phyloP scores from a whole-genome alignment of 2,888 invertebrate genomes.

The Polymixis flavicincta region DNA sequence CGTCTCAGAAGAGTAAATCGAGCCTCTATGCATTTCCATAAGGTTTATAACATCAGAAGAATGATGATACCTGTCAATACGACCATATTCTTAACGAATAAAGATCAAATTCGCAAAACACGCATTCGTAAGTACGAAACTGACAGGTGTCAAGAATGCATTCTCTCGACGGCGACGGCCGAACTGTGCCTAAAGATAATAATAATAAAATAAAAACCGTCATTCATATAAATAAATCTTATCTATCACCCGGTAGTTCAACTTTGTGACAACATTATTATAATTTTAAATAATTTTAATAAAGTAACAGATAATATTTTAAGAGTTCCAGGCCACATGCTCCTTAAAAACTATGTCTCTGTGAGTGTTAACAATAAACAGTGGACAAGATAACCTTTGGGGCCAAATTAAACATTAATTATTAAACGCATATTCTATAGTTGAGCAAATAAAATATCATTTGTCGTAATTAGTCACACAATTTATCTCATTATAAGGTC shows the following conservation, averaged over 20 bases:
- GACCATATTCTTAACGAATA: no score
- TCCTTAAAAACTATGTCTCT: conserved; percentile 33
- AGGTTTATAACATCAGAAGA: no score
- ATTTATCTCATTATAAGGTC: conserved; percentile 73
- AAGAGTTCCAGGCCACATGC: conserved; percentile 35
- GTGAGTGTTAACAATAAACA: conserved; percentile 34
- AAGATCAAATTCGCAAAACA: no score
- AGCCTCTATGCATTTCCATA: not conserved
- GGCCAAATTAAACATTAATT: conserved; percentile 53
- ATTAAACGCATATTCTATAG: conserved; percentile 50
- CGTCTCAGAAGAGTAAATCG: no score
- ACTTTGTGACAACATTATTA: not conserved
- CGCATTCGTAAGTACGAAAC: no score
- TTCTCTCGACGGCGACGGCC: no score
- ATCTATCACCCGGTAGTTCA: not conserved
- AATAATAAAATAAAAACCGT: not conserved
- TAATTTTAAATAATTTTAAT: not conserved
- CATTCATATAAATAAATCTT: not conserved
- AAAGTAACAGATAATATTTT: conserved; percentile 11
- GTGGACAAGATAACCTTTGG: conserved; percentile 56
- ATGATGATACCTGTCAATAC: no score
- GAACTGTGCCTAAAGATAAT: no score
- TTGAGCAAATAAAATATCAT: conserved; percentile 71
- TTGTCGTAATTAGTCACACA: conserved; percentile 82
- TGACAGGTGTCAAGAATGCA: no score